These are phyloP conservation scores for Parus major DNA, from an alignment of 2,113 vertebrate genomes.

Conservation along the genomic window DNA sequence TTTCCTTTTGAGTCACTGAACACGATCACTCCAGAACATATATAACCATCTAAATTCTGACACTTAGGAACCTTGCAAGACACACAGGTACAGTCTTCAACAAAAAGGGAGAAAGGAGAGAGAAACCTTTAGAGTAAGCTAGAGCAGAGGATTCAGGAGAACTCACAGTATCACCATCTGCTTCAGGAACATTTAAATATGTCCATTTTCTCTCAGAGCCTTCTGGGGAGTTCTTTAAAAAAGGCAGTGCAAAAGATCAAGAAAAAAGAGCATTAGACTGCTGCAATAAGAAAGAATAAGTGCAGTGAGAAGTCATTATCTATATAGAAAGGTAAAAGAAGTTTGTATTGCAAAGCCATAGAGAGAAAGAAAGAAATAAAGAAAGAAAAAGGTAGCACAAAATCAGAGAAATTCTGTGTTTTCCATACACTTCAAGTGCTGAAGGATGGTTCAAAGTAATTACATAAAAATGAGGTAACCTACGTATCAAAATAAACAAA, in stretches of 20 bases:
- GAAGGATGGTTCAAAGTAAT: neutral
- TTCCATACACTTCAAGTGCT: neutral
- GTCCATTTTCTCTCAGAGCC: conserved; percentile 89
- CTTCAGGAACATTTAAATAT: conserved; percentile 92
- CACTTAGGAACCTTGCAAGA: neutral
- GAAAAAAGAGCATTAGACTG: conserved; percentile 59
- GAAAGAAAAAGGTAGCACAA: neutral
- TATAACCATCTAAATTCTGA: neutral
- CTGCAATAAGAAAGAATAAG: conserved; percentile 23
- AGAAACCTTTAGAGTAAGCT: neutral
- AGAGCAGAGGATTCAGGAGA: conserved; percentile 49
- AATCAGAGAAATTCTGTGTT: neutral
- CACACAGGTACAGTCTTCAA: neutral
- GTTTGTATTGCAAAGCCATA: neutral
- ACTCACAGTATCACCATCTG: conserved; percentile 97
- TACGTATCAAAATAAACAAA: neutral
- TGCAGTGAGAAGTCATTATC: conserved; percentile 5
- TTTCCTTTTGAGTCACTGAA: neutral
- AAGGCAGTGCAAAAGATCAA: conserved; percentile 43
- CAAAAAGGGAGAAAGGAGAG: neutral
- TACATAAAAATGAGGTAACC: neutral
- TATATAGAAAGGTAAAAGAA: neutral
- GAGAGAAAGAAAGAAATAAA: neutral
- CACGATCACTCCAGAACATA: neutral
- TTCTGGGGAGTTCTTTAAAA: conserved; percentile 84